A percentile compares a stretch with the other conserved stretches of the same genome.
Conservation (phyloP, 2,113 vertebrate genomes). For the Cariama cristata region DNA sequence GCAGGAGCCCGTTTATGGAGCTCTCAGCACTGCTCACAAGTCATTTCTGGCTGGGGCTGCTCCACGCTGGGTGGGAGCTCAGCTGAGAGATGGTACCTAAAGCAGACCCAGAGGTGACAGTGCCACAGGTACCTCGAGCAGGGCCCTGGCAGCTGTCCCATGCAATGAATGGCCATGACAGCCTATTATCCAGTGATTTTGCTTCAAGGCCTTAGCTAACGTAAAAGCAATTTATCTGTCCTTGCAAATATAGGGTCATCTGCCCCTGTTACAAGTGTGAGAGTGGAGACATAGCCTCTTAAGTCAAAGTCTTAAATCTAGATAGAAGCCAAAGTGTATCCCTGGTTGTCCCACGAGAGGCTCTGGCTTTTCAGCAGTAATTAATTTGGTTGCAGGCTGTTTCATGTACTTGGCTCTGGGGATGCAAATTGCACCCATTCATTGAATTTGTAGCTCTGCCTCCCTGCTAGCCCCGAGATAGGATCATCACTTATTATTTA, state of each 20-base stretch:
- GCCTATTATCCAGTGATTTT: background rate
- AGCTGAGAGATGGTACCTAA: background rate
- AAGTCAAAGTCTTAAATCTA: background rate
- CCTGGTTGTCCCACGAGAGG: background rate
- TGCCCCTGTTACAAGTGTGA: background rate
- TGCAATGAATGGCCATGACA: background rate
- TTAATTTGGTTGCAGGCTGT: background rate
- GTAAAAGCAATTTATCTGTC: background rate
- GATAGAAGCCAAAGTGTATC: background rate
- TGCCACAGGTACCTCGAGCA: background rate
- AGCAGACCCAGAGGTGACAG: background rate
- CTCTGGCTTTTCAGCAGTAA: background rate
- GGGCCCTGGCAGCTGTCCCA: background rate
- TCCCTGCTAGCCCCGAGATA: background rate
- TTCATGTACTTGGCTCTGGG: background rate
- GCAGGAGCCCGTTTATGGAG: background rate
- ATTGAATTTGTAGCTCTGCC: background rate
- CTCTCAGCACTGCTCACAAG: background rate
- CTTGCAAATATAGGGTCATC: background rate
- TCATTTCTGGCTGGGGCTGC: background rate
- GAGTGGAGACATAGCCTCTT: background rate
- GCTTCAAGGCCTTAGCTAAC: background rate
- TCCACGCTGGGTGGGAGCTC: background rate
- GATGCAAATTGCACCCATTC: background rate
- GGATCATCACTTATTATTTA: background rate